phyloP scores from a whole-genome alignment of 2,888 invertebrate genomes.

The Drosophila subsilvestris region DNA sequence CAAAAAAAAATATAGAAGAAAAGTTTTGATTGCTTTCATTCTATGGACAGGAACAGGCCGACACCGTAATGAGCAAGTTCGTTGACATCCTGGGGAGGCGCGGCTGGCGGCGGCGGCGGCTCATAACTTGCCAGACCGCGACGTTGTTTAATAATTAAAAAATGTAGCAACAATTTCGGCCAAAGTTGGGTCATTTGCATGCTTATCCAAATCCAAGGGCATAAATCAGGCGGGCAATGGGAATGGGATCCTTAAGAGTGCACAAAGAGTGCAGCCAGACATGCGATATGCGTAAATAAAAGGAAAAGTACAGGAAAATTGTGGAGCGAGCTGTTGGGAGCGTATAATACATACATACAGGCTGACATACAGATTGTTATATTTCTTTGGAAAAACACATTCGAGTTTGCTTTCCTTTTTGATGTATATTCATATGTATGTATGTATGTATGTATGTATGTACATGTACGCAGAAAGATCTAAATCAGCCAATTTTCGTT shows the following conservation, averaged over 20 bases:
- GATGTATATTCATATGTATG: no score
- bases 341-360: no score
- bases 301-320: not conserved
- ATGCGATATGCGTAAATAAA: slow-evolving; percentile 54
- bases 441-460: no score
- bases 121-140: slow-evolving; percentile 35
- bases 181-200: slow-evolving; percentile 61
- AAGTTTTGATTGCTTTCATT: slow-evolving; percentile 50
- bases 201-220: slow-evolving; percentile 52
- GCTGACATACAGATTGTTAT: not conserved
- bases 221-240: slow-evolving; percentile 41
- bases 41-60: not conserved
- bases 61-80: slow-evolving; percentile 63
- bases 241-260: slow-evolving; percentile 44
- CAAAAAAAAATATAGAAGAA: slow-evolving; percentile 15
- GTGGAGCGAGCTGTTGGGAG: not conserved
- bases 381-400: not conserved
- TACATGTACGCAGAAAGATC: not conserved
- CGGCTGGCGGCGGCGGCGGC: not conserved
- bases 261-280: slow-evolving; percentile 69
- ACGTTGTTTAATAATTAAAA: slow-evolving; percentile 67
- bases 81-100: slow-evolving; percentile 27
- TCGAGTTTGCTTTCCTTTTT: not conserved
- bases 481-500: not conserved
- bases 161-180: slow-evolving; percentile 29